phyloP scores from a whole-genome alignment of 1,140 invertebrate species.

The Drosophila subpulchrella region DNA sequence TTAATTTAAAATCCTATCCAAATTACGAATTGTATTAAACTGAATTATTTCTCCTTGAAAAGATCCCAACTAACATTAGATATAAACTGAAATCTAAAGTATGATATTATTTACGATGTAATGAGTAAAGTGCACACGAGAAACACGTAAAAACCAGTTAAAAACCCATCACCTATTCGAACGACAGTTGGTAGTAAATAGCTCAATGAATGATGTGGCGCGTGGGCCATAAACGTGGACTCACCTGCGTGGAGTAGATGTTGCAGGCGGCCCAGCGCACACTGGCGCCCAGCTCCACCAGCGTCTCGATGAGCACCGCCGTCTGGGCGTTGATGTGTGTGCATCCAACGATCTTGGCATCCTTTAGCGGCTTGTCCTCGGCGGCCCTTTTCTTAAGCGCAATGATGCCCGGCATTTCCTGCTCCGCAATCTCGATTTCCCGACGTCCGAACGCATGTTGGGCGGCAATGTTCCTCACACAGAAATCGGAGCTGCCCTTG shows the following conservation, averaged over 20 bases:
- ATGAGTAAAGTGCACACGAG: no score
- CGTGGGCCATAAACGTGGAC: neutral
- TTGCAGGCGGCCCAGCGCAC: constrained; percentile 98
- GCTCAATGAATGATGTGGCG: neutral
- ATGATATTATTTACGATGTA: no score
- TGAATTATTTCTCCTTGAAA: no score
- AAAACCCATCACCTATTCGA: neutral
- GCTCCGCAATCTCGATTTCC: constrained; percentile 99
- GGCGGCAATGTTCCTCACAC: constrained; percentile 94
- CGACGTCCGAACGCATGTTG: constrained; percentile 96
- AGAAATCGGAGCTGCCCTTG: constrained; percentile 93
- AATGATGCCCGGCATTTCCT: constrained; percentile 99
- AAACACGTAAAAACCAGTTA: neutral
- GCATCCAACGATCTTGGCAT: constrained; percentile 98
- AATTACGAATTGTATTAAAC: no score
- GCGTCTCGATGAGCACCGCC: constrained; percentile 97
- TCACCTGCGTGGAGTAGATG: constrained; percentile 97
- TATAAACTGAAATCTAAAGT: no score
- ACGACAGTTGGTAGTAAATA: neutral
- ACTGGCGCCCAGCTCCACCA: constrained; percentile 94
- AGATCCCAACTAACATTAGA: no score
- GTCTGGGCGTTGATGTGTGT: constrained; percentile 99
- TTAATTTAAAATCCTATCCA: no score
- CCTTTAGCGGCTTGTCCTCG: constrained; percentile 97
- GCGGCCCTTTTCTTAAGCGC: constrained; percentile 95